Percentiles rank a stretch among this genome's conserved stretches.
Evolutionary conservation across 2,797 vertebrate species (phyloP).

Genomic region (Poeciliopsis presidionis): DNA sequence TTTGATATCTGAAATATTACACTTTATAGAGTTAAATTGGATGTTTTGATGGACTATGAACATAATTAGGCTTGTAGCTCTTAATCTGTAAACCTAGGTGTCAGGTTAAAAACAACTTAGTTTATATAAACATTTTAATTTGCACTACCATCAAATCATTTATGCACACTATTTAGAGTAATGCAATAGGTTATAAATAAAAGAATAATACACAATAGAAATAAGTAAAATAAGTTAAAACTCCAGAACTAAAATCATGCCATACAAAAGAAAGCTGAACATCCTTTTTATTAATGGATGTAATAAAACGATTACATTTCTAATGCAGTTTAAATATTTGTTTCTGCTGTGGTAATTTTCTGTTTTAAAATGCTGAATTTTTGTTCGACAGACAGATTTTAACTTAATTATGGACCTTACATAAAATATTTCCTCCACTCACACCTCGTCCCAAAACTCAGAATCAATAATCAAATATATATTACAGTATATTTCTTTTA

Average conservation of each 20-base stretch:
- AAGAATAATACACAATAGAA: no score
- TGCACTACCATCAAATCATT: neutral
- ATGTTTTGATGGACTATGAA: neutral
- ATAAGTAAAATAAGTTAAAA: neutral
- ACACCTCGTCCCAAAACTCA: conserved; percentile 8
- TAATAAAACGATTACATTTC: conserved; percentile 44
- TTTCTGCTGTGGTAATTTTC: neutral
- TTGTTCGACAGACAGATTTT: conserved; percentile 42
- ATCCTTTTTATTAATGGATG: conserved; percentile 43
- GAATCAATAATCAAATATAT: conserved; percentile 26
- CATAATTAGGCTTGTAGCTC: neutral
- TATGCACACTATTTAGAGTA: neutral
- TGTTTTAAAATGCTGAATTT: conserved; percentile 19
- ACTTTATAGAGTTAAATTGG: neutral
- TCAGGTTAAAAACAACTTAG: neutral
- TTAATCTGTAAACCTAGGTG: neutral
- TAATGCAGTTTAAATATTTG: conserved; percentile 25
- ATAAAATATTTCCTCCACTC: conserved; percentile 15
- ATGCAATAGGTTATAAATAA: neutral
- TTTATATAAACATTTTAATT: neutral
- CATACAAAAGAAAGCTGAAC: conserved; percentile 16
- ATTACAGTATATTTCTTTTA: conserved; percentile 33
- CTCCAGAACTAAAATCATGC: neutral
- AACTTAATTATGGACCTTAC: conserved; percentile 19
- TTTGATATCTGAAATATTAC: neutral